These are phyloP conservation scores for Epinephelus fuscoguttatus DNA, from an alignment of 2,113 vertebrate genomes.

Conservation along the genomic window DNA sequence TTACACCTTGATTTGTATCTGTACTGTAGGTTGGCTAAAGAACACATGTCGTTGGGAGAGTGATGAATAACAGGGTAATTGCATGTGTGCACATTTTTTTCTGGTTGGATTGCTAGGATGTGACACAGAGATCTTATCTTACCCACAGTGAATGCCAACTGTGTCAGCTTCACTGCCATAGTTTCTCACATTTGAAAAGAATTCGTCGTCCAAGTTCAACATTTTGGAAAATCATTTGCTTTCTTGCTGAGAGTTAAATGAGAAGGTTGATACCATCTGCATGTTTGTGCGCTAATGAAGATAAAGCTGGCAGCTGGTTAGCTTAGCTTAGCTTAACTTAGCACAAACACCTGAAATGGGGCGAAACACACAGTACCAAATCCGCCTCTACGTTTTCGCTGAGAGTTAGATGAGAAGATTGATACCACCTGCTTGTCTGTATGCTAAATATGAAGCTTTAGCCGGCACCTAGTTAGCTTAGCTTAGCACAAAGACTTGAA, in stretches of 20 bases:
- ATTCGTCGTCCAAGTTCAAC: background rate
- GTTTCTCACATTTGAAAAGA: background rate
- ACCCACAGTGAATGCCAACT: background rate
- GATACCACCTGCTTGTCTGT: too few relatives aligned
- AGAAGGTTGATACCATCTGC: background rate
- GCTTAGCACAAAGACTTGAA: too few relatives aligned
- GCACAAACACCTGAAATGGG: too few relatives aligned
- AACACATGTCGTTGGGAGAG: background rate
- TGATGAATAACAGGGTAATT: slow-evolving; percentile 1
- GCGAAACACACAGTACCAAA: too few relatives aligned
- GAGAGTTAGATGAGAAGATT: too few relatives aligned
- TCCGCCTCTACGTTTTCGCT: too few relatives aligned
- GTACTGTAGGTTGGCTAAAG: background rate
- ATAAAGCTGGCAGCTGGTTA: too few relatives aligned
- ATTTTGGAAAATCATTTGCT: background rate
- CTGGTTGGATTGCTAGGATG: background rate
- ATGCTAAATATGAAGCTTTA: too few relatives aligned
- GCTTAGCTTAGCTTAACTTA: too few relatives aligned
- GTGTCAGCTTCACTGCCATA: background rate
- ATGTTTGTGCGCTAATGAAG: too few relatives aligned
- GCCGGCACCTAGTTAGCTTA: too few relatives aligned
- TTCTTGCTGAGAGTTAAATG: too few relatives aligned
- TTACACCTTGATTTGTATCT: slow-evolving; percentile 23
- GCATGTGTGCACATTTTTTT: background rate
- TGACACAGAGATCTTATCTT: background rate